Conservation (phyloP, 2,797 vertebrate species). For the Muscicapa striata region DNA sequence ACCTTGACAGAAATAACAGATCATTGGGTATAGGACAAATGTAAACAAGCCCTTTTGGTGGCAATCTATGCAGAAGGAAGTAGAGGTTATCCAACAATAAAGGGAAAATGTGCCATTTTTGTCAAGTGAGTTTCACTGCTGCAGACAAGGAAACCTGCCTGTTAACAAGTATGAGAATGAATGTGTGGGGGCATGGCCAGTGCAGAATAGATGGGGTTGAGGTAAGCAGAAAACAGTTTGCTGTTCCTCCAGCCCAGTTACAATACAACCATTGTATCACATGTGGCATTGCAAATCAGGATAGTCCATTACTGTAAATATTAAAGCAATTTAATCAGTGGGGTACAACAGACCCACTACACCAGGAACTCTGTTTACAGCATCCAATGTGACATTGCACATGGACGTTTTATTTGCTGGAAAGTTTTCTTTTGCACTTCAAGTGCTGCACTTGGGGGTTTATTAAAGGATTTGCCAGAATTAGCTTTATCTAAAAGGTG, state of each 20-base stretch:
- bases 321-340: not conserved
- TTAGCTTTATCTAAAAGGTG: not conserved
- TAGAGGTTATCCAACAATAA: not conserved
- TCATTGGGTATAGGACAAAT: not conserved
- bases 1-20: not conserved
- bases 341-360: not conserved
- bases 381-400: not conserved
- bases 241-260: not conserved
- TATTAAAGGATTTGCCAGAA: not conserved
- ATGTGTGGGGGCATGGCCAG: not conserved
- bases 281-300: not conserved
- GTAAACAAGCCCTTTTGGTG: not conserved
- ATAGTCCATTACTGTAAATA: not conserved
- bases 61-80: not conserved
- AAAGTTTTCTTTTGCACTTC: conserved; percentile 13
- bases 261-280: not conserved
- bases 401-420: not conserved
- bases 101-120: not conserved
- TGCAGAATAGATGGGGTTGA: not conserved
- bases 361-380: not conserved
- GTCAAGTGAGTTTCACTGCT: not conserved
- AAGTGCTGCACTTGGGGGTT: not conserved
- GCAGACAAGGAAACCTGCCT: not conserved
- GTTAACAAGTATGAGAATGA: not conserved
- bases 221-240: not conserved